Evolutionary conservation across 2,113 vertebrate genomes (phyloP).

Genomic region (Phaethon lepturus): DNA sequence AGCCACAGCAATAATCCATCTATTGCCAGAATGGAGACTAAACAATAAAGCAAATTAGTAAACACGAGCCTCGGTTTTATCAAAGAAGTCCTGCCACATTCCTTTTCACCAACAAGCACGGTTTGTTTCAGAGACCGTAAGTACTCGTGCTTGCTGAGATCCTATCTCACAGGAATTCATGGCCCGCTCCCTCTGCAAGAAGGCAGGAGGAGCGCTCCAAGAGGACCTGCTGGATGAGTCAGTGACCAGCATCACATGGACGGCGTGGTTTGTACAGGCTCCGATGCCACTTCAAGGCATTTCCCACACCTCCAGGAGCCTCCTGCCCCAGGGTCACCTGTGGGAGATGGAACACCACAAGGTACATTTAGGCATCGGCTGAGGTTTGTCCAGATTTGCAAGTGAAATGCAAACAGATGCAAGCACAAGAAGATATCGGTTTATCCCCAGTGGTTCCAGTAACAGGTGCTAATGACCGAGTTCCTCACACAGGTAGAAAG

Average conservation of each 20-base stretch:
- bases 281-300: background rate
- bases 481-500: background rate
- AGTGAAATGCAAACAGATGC: background rate
- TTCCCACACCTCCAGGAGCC: background rate
- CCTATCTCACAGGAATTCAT: background rate
- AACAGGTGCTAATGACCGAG: background rate
- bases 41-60: background rate
- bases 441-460: background rate
- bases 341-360: background rate
- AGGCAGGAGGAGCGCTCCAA: background rate
- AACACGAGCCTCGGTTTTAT: background rate
- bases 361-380: background rate
- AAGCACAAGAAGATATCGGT: background rate
- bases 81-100: background rate
- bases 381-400: background rate
- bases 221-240: background rate
- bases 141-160: background rate
- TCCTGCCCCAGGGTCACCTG: background rate
- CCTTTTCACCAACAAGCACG: background rate
- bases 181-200: background rate
- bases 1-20: background rate
- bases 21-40: background rate
- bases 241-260: background rate
- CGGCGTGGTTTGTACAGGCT: background rate
- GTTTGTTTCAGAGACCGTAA: background rate